Evolutionary conservation across 2,113 vertebrate species (phyloP), one percentile per base, ranked within the genome.

Genomic region (Eira barbara): DNA sequence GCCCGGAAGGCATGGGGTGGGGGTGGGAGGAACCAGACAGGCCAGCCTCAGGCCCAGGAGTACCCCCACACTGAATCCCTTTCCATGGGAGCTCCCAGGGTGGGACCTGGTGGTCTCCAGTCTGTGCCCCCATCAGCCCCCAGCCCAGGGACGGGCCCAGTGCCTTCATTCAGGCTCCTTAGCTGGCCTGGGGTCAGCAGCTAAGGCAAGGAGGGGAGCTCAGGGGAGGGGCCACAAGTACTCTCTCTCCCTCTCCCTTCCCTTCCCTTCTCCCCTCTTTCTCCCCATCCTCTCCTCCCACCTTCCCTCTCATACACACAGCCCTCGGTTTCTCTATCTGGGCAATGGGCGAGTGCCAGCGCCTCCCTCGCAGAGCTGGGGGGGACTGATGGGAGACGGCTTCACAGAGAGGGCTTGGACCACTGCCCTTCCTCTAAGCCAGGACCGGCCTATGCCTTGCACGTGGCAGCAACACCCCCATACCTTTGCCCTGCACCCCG

Each of bases 201-300:
- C 52, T 7, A 7, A 20, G 34, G n/a, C 82, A 17, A 4, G 29
- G 45, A 36, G 7, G 55, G 52, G 52, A 61, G 45, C 20, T 2
- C 17, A 78, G 6, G 1, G 29, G 42, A 79, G 14, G 6, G 2
- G 39, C 87, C 39, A 2, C 71, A 29, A 12, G 21, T 14, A 4
- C 47, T 1, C 1, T 11, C 13, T 17, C 14, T 12, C 36, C 20
- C 21, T 45, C 11, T 4, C 15, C 3, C 7, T 20, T 14, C 31
- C n/a, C 4, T 8, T 5, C 20, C 20, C 15, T 21, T 2, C 27
- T 9, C 7, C 6, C 23, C 15, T 12, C 39, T 0, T 7, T 25
- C 31, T 3, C 57, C 21, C 55, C n/a, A 6, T 8, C 25, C 21
- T 31, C 29, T 20, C 23, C 8, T 47, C 15, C 57, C 52, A 39